phyloP scores from a whole-genome alignment of 2,888 invertebrate genomes.

The Clistopyga incitator region DNA sequence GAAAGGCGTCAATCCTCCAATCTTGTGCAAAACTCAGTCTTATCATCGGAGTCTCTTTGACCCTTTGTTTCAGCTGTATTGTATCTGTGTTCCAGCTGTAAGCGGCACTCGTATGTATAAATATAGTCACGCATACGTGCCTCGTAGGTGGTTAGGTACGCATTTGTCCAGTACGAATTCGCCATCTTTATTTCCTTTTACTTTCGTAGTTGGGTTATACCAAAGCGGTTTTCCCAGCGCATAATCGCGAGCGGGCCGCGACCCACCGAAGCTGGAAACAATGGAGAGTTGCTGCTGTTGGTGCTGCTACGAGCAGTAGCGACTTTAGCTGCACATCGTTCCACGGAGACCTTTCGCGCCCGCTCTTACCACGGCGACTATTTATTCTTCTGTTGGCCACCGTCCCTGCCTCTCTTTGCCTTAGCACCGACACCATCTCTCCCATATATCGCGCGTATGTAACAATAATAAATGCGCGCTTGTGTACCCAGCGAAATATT shows the following conservation, averaged over 20 bases:
- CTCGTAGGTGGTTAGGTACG: constrained; percentile 67
- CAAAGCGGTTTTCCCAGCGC: constrained; percentile 62
- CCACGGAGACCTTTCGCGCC: constrained; percentile 77
- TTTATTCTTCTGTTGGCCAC: constrained; percentile 76
- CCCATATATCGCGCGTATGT: constrained; percentile 68
- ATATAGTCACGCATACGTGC: constrained; percentile 1
- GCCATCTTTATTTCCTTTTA: constrained; percentile 64
- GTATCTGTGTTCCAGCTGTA: background rate
- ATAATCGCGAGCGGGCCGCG: constrained; percentile 65
- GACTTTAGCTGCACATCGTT: constrained; percentile 52
- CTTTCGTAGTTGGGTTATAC: constrained; percentile 54
- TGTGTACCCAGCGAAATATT: constrained; percentile 67
- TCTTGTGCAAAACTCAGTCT: constrained; percentile 43
- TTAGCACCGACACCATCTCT: constrained; percentile 57
- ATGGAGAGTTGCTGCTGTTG: constrained; percentile 69
- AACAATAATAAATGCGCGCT: constrained; percentile 75
- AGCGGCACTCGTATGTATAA: constrained; percentile 11
- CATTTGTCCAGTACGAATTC: constrained; percentile 69
- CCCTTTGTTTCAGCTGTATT: constrained; percentile 60
- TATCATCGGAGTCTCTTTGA: constrained; percentile 49
- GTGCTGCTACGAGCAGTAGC: constrained; percentile 46
- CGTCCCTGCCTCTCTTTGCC: constrained; percentile 47
- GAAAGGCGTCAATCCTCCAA: constrained; percentile 48
- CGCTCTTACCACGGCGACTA: constrained; percentile 74
- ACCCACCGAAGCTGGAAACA: constrained; percentile 74